Evolutionary conservation across 2,888 invertebrate genomes (phyloP), one percentile per base, ranked within the genome.

Genomic region (Allacma fusca): DNA sequence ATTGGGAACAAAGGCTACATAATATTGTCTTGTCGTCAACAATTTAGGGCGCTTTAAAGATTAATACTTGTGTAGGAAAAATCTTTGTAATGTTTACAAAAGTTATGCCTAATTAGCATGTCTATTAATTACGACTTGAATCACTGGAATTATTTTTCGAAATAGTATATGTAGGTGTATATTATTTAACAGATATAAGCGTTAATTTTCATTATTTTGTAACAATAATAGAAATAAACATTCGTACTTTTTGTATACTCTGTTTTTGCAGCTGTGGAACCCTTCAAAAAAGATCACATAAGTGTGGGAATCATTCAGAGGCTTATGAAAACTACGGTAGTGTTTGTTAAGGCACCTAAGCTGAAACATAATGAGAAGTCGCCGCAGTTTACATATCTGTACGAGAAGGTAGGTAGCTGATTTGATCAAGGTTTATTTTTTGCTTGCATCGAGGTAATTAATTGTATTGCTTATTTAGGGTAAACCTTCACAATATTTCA

Each of bases 401-500:
- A 77, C 43, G 79, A 79, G 62, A 50, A 59, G 44, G 79, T 79
- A 50, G 26, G 40, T 13, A 24, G 12, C 16, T 1, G 16, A 26
- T 26, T 24, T 23, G 23, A 28, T 34, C 5, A 69, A 23, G 7
- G 5, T 12, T 67, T 67, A 24, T 9, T 40, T 40, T 40, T 40
- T 40, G 40, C 40, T 9, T 40, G 13, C 23, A 65, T 65, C 23
- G 65, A 16, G n/a, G 23, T 57, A 57, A 16, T 24, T 7, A 21
- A 26, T 23, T 7, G 2, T 28, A 5, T 24, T 23, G 5, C 19
- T 21, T 4, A 34, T n/a, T 81, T 81, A 88, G 85, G 89, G 89
- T 4, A 88, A 89, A 83, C 87, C 89, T 2, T 88, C 93, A 78
- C 97, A 98, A 87, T 97, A 93, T 88, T 99, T 98, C 88, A 93